Evolutionary conservation across 1,140 invertebrate species (phyloP).

Genomic region (Lasaia peninsularis): DNA sequence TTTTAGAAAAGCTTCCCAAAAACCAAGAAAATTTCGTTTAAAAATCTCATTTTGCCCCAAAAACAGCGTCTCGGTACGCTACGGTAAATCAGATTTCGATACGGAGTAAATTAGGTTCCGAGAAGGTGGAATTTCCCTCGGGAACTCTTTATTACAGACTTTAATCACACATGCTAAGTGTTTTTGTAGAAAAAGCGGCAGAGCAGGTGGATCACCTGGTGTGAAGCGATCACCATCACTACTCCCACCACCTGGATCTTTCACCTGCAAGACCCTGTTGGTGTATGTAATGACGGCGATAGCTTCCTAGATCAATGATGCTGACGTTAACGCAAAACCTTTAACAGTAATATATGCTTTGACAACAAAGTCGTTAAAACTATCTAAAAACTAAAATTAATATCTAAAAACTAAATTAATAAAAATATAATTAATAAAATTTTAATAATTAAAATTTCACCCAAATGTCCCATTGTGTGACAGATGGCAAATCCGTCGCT

Average conservation of each 20-base stretch:
- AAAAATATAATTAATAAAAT: too few species aligned
- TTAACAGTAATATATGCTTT: too few species aligned
- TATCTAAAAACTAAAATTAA: too few species aligned
- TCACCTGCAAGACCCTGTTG: too few species aligned
- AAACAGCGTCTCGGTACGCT: constrained; percentile 15
- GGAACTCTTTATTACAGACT: constrained; percentile 25
- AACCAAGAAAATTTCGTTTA: constrained; percentile 11
- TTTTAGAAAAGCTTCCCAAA: not conserved
- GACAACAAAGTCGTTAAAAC: too few species aligned
- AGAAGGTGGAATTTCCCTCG: constrained; percentile 16
- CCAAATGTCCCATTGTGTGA: too few species aligned
- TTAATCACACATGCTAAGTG: constrained; percentile 41
- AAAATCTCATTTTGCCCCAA: constrained; percentile 10
- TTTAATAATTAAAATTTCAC: too few species aligned
- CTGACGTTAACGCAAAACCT: too few species aligned
- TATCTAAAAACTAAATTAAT: too few species aligned
- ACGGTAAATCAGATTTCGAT: constrained; percentile 15
- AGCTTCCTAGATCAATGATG: too few species aligned
- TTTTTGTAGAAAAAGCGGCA: constrained; percentile 15
- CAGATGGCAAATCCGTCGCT: too few species aligned
- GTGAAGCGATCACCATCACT: not conserved
- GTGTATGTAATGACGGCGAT: too few species aligned
- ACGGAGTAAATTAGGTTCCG: constrained; percentile 13
- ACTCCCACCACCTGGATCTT: not conserved
- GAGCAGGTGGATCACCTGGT: constrained; percentile 1